These are phyloP conservation scores for Perognathus longimembris DNA, from an alignment of 2,113 vertebrate species.

Conservation along the genomic window DNA sequence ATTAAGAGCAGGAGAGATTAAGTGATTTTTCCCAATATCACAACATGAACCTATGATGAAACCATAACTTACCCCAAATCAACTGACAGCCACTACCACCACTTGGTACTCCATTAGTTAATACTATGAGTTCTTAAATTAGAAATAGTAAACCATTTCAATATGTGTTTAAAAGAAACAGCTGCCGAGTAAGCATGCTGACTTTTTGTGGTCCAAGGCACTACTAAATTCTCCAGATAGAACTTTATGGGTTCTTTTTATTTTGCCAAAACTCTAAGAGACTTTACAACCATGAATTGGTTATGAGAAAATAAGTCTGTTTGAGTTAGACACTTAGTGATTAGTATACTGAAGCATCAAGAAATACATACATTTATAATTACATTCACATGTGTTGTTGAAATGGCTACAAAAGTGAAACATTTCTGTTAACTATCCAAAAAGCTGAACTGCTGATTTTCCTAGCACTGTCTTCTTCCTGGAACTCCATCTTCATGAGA, in stretches of 20 bases:
- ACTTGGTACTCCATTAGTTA: background rate
- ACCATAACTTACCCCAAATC: background rate
- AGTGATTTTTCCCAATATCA: background rate
- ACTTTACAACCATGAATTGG: constrained; percentile 48
- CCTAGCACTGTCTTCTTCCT: background rate
- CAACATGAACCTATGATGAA: background rate
- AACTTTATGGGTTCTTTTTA: constrained; percentile 32
- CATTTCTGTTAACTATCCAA: background rate
- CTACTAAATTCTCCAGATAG: background rate
- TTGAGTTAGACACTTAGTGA: constrained; percentile 25
- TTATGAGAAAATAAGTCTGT: constrained; percentile 44
- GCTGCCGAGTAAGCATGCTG: background rate
- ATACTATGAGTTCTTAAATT: constrained; percentile 28
- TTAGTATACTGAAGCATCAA: constrained; percentile 16
- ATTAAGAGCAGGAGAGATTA: background rate
- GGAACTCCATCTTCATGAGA: background rate
- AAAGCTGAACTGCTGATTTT: background rate
- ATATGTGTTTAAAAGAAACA: constrained; percentile 20
- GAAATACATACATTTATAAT: background rate
- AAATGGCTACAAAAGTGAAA: constrained; percentile 37
- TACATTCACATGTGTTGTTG: constrained; percentile 8
- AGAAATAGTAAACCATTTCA: background rate
- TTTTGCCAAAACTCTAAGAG: constrained; percentile 51
- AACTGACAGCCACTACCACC: background rate
- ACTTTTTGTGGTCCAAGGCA: background rate